Evolutionary conservation across 2,113 vertebrate species (phyloP), one percentile per base, ranked within the genome.

Genomic region (Caracal caracal): DNA sequence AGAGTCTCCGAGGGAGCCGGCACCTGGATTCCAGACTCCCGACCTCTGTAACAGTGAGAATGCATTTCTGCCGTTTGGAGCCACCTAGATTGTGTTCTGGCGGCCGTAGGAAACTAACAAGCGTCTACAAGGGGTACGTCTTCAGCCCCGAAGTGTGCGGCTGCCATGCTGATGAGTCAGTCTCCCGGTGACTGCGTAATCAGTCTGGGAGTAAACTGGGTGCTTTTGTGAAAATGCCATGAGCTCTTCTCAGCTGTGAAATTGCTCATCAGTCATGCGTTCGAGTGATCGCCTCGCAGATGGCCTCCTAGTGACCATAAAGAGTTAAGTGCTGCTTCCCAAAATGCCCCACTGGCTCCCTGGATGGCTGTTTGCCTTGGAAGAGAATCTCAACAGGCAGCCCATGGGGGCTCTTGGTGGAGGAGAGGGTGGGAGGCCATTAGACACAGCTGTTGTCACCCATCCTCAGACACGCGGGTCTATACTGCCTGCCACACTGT

Each of bases 221-320:
- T 78, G 68, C 97, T 94, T 40, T 59, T 17, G 85, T 87, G 94
- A 22, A 43, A 66, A 78, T n/a, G 91, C 81, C 53, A 22, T 0
- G 81, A 26, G 78, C 43, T 86, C 96, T 82, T 56, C 81, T 96
- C 94, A 91, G 93, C 97, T 93, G 93, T 97, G 97, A 97, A 97
- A 97, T 96, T 96, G 94, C 96, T 78, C 81, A 40, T 94, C 91
- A 59, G 17, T 78, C 95, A 61, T 78, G 71, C 0, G 51, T 86
- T 94, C n/a, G 0, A 82, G 61, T 4, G 51, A 82, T 88, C 66
- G 35, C 71, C 95, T 59, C 2, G 0, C 85, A 81, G 85, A 94
- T 68, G 93, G 94, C 88, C 94, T 90, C 91, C 53, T 47, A 16
- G 95, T 85, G 97, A 79, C 94, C 93, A 51, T 94, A n/a, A 93